Base-by-base conservation (phyloP, 2,888 invertebrate genomes). In the Leucoma salicis region DNA sequence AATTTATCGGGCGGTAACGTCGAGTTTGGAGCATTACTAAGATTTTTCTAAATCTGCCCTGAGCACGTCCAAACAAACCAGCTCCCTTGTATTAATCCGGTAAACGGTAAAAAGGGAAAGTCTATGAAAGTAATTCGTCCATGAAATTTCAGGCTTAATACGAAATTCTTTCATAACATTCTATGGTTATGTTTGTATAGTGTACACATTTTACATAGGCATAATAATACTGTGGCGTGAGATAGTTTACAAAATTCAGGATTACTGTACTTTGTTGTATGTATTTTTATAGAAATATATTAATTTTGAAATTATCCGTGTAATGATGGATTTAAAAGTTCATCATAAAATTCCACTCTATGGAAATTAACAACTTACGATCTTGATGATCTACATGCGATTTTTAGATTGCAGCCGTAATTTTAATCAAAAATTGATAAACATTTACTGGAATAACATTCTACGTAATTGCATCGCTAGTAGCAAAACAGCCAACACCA, bases 401-500 rank as follows among this genome's bases (percentile, higher is more conserved):
- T 49, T 46, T 57, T 47, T 44, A 53, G 33, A 39, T 36, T 37
- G 31, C 44, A 39, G 36, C 38, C 37, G 48, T 44, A 45, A 48
- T 53, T 56, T 56, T 53, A 62, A 62, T 62, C 49, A 62, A 63
- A 53, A 52, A 52, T 52, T 27, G 56, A 59, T 63, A 53, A 53
- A 56, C 46, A 59, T 57, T 57, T 51, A 45, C 49, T 45, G 28
- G 13, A 40, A 37, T 42, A 48, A 48, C 50, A 58, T 51, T 56
- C 44, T 49, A 51, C 41, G 49, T 53, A 37, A 60, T 33, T 53
- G 58, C 58, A 63, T 61, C 58, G 35, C 52, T 46, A 39, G 49
- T 49, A 39, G 53, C 63, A 62, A 57, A 60, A 70, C 62, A 66
- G 72, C 63, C 54, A 61, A 64, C 71, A 64, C 66, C 68, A 70